Evolutionary conservation across 2,113 vertebrate genomes (phyloP).

Genomic region (Sinocyclocheilus anophthalmus): DNA sequence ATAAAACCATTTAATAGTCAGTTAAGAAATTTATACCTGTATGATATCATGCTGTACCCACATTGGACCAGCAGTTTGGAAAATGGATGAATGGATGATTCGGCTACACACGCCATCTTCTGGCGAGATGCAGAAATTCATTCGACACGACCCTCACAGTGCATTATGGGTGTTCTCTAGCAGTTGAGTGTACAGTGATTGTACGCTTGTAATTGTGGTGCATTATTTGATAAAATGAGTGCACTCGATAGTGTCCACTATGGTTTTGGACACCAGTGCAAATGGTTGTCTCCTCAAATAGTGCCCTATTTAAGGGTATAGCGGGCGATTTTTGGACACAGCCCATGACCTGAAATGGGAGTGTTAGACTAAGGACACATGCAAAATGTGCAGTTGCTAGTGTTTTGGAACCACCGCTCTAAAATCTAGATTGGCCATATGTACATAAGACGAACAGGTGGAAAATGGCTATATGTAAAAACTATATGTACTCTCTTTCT

Average conservation of each 20-base stretch:
- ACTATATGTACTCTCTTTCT: neutral
- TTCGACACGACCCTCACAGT: neutral
- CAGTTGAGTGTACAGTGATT: neutral
- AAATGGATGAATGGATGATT: too few relatives aligned
- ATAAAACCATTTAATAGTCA: too few relatives aligned
- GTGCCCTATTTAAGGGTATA: neutral
- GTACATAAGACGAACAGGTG: neutral
- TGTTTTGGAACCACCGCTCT: neutral
- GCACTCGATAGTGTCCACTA: neutral
- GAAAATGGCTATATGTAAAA: neutral
- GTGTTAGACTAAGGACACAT: neutral
- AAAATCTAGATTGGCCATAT: neutral
- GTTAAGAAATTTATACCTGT: too few relatives aligned
- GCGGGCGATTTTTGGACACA: neutral
- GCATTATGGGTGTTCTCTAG: neutral
- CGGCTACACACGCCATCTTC: too few relatives aligned
- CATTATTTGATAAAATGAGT: neutral
- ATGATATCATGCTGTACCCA: too few relatives aligned
- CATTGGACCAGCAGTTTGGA: too few relatives aligned
- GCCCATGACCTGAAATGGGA: neutral
- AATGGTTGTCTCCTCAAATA: neutral
- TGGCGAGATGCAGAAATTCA: too few relatives aligned
- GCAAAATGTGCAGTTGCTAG: neutral
- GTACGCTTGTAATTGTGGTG: neutral
- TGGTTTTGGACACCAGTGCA: neutral